Percentiles rank a stretch among this genome's conserved stretches.
Conservation (phyloP, 2,888 invertebrate species). For the Lingula anatina region DNA sequence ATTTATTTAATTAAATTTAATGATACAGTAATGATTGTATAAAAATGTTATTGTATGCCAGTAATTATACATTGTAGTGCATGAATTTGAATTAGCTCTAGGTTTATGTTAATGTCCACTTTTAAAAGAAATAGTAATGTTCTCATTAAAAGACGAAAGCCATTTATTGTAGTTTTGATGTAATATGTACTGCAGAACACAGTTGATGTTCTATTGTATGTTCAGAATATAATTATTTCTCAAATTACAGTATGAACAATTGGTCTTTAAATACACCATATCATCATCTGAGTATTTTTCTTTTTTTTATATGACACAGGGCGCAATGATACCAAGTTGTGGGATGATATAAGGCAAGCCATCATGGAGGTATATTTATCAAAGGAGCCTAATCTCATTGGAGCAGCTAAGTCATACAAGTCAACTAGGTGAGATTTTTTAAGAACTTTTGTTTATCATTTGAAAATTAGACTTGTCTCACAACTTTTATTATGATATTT, state of each 20-base stretch:
- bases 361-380: slow-evolving; percentile 63
- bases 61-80: too few species aligned
- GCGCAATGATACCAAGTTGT: slow-evolving; percentile 65
- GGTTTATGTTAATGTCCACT: too few species aligned
- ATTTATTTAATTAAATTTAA: too few species aligned
- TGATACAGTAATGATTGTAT: too few species aligned
- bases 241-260: not conserved
- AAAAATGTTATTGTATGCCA: too few species aligned
- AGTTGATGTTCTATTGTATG: not conserved
- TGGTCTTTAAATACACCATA: too few species aligned
- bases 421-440: slow-evolving; percentile 20
- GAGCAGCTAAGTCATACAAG: slow-evolving; percentile 50
- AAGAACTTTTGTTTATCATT: too few species aligned
- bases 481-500: too few species aligned
- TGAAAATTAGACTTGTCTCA: too few species aligned
- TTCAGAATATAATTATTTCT: not conserved
- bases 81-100: too few species aligned
- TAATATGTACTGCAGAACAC: not conserved
- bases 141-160: not conserved
- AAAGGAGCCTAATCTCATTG: slow-evolving; percentile 69
- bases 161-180: not conserved
- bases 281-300: too few species aligned
- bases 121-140: not conserved
- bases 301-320: too few species aligned
- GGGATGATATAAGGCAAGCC: slow-evolving; percentile 75